These are phyloP conservation scores for Vultur gryphus DNA, from an alignment of 2,797 vertebrate species.

Conservation along the genomic window DNA sequence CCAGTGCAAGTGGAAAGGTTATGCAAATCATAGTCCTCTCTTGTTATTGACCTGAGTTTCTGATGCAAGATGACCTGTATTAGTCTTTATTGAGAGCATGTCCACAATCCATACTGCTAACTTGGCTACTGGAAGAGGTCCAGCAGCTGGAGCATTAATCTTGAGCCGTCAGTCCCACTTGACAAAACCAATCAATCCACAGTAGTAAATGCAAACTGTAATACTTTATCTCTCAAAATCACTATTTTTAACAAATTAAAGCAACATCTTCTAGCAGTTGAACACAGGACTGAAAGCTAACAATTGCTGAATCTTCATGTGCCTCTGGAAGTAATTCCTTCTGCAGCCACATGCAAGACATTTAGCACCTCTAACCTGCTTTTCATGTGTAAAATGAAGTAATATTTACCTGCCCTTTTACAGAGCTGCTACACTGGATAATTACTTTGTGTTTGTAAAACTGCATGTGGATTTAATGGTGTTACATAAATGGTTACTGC, in stretches of 20 bases:
- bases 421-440: not conserved
- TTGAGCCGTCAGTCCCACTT: not conserved
- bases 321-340: not conserved
- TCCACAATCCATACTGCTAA: not conserved
- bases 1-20: not conserved
- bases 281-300: not conserved
- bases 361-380: not conserved
- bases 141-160: not conserved
- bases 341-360: not conserved
- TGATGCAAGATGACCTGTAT: not conserved
- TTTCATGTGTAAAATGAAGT: not conserved
- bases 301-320: not conserved
- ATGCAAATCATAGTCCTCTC: not conserved
- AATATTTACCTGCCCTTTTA: constrained; percentile 1
- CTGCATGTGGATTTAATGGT: not conserved
- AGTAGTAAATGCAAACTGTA: not conserved
- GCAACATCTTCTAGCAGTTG: not conserved
- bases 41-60: not conserved
- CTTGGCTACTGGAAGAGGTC: not conserved
- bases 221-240: not conserved
- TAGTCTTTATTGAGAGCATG: not conserved
- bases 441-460: not conserved
- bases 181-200: not conserved
- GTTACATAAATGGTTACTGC: not conserved
- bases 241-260: not conserved